Evolutionary conservation across 2,797 vertebrate genomes (phyloP).

Genomic region (Anisognathus igniventris): DNA sequence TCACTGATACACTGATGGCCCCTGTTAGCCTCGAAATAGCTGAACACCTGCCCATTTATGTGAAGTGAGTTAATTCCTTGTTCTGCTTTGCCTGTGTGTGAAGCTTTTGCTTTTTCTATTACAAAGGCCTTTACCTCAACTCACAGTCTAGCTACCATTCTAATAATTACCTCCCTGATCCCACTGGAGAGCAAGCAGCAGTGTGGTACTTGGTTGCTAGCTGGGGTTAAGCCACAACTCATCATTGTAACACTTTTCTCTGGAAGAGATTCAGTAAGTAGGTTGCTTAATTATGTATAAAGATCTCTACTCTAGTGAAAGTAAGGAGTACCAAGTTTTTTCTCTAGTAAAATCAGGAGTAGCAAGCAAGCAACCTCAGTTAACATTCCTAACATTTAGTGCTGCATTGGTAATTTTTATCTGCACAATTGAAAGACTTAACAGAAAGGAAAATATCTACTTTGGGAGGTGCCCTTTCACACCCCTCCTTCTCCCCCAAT

Average conservation of each 20-base stretch:
- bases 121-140: background rate
- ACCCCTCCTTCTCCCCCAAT: rapidly evolving
- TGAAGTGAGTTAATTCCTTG: background rate
- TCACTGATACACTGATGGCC: too few relatives aligned
- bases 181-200: background rate
- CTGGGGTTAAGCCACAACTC: background rate
- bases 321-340: too few relatives aligned
- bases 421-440: background rate
- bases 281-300: background rate
- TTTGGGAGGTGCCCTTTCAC: background rate
- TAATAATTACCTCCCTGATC: background rate
- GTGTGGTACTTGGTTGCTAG: background rate
- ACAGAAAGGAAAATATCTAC: background rate
- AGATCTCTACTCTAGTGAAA: background rate
- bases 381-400: background rate
- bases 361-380: background rate
- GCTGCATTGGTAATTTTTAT: background rate
- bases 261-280: background rate
- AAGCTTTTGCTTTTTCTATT: background rate
- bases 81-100: background rate
- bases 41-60: background rate
- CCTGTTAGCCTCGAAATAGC: background rate
- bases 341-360: background rate
- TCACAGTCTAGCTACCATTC: background rate
- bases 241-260: background rate